These are phyloP conservation scores for Machaerirhynchus nigripectus DNA, from an alignment of 2,113 vertebrate species.

Conservation along the genomic window DNA sequence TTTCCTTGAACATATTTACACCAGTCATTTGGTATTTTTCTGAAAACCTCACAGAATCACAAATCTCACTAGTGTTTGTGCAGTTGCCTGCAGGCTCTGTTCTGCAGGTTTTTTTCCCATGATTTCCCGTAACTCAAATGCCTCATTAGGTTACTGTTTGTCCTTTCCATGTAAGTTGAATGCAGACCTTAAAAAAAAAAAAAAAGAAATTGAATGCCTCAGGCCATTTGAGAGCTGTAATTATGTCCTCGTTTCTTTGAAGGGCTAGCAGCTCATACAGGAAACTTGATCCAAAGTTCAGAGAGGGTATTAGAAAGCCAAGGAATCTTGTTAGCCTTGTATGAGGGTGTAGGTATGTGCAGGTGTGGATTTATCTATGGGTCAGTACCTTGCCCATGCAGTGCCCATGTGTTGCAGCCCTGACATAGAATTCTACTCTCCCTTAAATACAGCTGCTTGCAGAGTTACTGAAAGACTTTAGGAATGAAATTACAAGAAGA, in stretches of 20 bases:
- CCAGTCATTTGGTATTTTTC: neutral
- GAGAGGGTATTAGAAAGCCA: neutral
- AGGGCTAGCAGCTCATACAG: neutral
- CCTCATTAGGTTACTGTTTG: neutral
- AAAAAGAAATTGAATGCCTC: neutral
- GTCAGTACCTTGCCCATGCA: neutral
- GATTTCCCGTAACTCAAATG: neutral
- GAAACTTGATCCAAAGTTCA: neutral
- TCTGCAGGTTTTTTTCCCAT: neutral
- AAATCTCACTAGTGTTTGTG: neutral
- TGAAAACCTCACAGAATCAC: neutral
- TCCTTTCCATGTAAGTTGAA: neutral
- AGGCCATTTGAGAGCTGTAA: neutral
- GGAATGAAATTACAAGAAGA: neutral
- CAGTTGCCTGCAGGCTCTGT: neutral
- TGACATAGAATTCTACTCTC: neutral
- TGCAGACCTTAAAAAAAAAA: neutral
- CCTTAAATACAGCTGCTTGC: neutral
- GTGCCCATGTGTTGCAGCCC: neutral
- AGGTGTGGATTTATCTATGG: neutral
- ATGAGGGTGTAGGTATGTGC: neutral
- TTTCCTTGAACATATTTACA: neutral
- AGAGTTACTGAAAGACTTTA: neutral
- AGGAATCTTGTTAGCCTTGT: neutral
- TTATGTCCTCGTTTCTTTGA: neutral